Evolutionary conservation across 2,888 invertebrate species (phyloP), one percentile per base, ranked within the genome.

Genomic region (Pheosia gnoma): DNA sequence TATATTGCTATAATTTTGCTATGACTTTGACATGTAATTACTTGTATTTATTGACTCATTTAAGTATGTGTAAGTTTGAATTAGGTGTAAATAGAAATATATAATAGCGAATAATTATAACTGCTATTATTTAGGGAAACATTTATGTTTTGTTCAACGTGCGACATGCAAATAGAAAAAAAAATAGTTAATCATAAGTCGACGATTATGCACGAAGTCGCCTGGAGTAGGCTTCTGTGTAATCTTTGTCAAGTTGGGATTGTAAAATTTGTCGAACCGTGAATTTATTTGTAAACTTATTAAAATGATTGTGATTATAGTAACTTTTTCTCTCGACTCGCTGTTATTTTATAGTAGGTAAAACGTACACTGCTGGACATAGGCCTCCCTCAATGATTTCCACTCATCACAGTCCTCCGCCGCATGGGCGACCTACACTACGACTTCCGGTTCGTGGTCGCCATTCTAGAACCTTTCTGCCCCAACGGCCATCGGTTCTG

Each of bases 11-110:
- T 58, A 47, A 59, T 60, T 60, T 58, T 57, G 54, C 39, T n/a
- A 56, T 66, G 59, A 73, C n/a, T 47, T 11, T n/a, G n/a, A 47
- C 61, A 57, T 62, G 51, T 55, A 58, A 41, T 67, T 65, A 65
- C 65, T 57, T 74, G 65, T 68, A 68, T 68, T 68, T 75, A 75
- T 75, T 67, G 66, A 69, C 59, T 59, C 67, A 65, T 65, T 58
- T 65, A 60, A 60, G 37, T 25, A 25, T 25, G 25, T 8, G 3
- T 75, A 72, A 66, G 63, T 54, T 65, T 69, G 62, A 58, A 63
- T 63, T 57, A 63, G 58, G 59, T 76, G 71, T 76, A 73, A 70
- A 73, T 76, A 75, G 61, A 64, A 64, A 57, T 68, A 63, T 65
- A 65, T 66, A 49, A n/a, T 47, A 47, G n/a, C 25, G 43, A 6